These are phyloP conservation scores for Lasioglossum marginatum DNA, from an alignment of 2,888 invertebrate genomes.

Conservation along the genomic window DNA sequence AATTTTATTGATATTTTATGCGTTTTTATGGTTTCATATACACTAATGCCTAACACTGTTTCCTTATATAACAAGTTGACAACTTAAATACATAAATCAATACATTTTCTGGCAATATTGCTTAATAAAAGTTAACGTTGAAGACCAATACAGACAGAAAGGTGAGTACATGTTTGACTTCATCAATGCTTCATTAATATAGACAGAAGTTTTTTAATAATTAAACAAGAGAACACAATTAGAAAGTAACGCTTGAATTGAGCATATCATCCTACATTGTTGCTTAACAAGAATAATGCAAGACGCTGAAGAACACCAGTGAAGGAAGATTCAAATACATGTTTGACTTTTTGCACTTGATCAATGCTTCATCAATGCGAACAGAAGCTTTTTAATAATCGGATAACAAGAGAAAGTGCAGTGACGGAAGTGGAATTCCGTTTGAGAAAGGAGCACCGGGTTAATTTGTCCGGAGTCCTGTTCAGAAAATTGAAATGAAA, in stretches of 20 bases:
- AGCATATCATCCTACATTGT: background rate
- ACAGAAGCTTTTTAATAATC: background rate
- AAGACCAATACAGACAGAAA: background rate
- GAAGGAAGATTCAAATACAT: background rate
- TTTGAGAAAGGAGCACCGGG: background rate
- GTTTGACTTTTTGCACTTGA: background rate
- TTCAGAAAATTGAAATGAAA: slow-evolving; percentile 17
- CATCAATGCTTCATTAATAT: background rate
- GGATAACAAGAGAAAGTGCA: background rate
- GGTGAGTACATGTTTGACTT: background rate
- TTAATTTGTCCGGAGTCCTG: background rate
- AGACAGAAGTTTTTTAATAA: background rate
- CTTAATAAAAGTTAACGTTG: background rate
- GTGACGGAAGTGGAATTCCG: background rate
- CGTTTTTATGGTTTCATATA: background rate
- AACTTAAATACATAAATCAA: too few relatives aligned
- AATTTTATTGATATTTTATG: background rate
- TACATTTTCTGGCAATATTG: background rate
- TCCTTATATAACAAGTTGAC: background rate
- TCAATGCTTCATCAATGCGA: background rate
- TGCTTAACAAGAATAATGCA: too few relatives aligned
- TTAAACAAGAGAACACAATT: background rate
- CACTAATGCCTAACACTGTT: background rate
- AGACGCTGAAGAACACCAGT: background rate
- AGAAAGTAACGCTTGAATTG: background rate